Evolutionary conservation across 2,113 vertebrate genomes (phyloP), one percentile per base, ranked within the genome.

Genomic region (Pristiophorus japonicus): DNA sequence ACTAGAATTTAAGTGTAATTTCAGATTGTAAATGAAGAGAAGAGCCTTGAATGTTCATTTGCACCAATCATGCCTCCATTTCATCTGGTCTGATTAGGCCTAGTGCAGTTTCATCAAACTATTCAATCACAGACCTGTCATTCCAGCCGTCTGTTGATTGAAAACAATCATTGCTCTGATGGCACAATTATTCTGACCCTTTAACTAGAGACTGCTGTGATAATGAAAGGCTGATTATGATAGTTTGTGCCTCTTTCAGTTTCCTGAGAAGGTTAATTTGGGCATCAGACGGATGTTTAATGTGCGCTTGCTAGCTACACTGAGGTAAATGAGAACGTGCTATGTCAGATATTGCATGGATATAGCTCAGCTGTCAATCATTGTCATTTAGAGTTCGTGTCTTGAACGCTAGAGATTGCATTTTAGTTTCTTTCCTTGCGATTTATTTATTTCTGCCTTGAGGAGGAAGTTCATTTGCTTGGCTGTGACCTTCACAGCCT

Each of bases 121-220:
- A 98, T 98, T 99, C 98, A 98, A 99, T 98, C 99, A 98, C 98
- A 96, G 98, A 99, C 98, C 99, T 99, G 99, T 99, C 99, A 99
- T 98, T 99, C 98, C 98, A 98, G 98, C 98, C 98, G 98, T 98
- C 98, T 98, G 98, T 98, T 99, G 99, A 99, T 99, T 99, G 99
- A 99, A 99, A 99, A 99, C 99, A 99, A 99, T 99, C 99, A 99
- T 98, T 98, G 98, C 98, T 99, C 98, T 99, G 99, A 99, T 99
- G 99, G 98, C 98, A 99, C 99, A 99, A 99, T 99, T 99, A 99
- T 99, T 98, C 98, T 99, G 99, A 99, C 99, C 99, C 99, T 98
- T 99, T 99, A 99, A 99, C 99, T 98, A 98, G 98, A 98, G 98
- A 98, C 98, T 98, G 98, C 98, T 97, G 98, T 98, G 98, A 98